These are phyloP conservation scores for Tenthredo scrophulariae DNA, from an alignment of 2,888 invertebrate genomes.

Conservation along the genomic window DNA sequence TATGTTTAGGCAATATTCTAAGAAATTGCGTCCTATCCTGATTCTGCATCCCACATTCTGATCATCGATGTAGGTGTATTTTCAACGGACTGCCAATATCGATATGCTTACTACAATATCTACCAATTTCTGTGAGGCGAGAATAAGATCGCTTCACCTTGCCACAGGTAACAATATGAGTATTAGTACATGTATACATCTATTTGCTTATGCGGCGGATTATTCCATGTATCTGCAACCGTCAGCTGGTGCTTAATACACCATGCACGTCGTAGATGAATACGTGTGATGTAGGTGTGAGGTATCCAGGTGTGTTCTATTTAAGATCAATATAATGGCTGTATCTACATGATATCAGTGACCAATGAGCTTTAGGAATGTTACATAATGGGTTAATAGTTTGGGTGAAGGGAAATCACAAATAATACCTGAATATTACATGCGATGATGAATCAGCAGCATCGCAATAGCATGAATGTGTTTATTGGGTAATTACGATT, in stretches of 20 bases:
- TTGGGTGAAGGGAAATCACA: not conserved
- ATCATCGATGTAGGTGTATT: not conserved
- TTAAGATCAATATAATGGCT: not conserved
- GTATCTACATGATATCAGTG: not conserved
- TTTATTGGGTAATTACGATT: not conserved
- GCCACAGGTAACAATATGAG: not conserved
- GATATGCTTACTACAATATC: not conserved
- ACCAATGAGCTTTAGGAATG: not conserved
- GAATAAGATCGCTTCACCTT: not conserved
- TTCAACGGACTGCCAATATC: not conserved
- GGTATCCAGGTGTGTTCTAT: conserved; percentile 4
- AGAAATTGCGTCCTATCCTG: not conserved
- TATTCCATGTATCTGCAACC: not conserved
- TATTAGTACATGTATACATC: not conserved
- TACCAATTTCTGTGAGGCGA: not conserved
- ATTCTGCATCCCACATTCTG: not conserved
- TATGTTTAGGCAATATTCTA: not conserved
- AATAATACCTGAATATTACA: not conserved
- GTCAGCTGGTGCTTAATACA: not conserved
- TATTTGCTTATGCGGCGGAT: not conserved
- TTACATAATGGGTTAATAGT: not conserved
- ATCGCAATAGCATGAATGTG: not conserved
- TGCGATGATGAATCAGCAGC: not conserved
- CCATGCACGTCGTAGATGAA: not conserved
- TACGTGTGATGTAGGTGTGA: not conserved